Evolutionary conservation across 1,140 invertebrate species (phyloP), one percentile per base, ranked within the genome.

Genomic region (Magallana ariakensis): DNA sequence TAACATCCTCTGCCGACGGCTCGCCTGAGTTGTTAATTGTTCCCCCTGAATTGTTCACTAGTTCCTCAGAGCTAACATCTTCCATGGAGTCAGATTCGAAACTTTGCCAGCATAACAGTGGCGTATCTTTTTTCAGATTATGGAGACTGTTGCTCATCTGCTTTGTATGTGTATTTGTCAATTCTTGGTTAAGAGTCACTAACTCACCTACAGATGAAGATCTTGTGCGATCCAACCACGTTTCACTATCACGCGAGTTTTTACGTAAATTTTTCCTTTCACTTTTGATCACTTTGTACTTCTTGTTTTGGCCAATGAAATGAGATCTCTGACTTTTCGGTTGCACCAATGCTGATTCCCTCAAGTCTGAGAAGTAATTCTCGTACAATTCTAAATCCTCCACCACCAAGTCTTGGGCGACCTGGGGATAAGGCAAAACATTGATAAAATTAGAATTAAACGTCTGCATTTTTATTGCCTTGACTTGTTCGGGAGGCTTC

Each of bases 351-450:
- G 53, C 56, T 13, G n/a, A 26, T 19, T 33, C 55, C 53, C 54
- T 80, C 33, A 33, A 26, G n/a, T 55, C 56, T 57, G 83, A 81
- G 10, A 81, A 87, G 55, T 85, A 66, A 82, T 87, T 85, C 22
- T 87, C 87, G 66, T 58, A 80, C 57, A 60, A 80, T 66, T 87
- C 87, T 58, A 87, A 54, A 85, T 87, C 87, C 22, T 87, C 87
- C 13, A 87, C 75, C 15, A 87, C 53, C 9, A 87, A 26, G n/a
- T 87, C 87, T 22, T 62, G 66, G 7, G 66, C 10, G 22, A 33
- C 16, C 1, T 82, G 60, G 9, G n/a, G 33, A 55, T 81, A 55
- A 0, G 56, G 19, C 15, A 22, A 58, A 16, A 57, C 15, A 33
- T 85, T 81, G 19, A 85, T 80, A 3, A 22, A 33, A 53, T 19